Conservation (phyloP, 2,113 vertebrate genomes). For the Notothenia rossii region DNA sequence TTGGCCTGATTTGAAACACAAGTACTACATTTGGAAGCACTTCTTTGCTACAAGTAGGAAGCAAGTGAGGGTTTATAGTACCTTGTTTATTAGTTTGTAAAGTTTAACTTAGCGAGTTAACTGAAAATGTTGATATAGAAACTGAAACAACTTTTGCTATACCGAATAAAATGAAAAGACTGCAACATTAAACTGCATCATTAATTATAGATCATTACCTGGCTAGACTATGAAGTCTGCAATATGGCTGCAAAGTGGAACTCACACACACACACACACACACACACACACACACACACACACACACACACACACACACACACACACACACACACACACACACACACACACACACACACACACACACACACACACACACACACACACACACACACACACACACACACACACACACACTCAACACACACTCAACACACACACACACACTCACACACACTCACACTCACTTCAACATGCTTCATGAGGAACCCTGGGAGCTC, state of each 20-base stretch:
- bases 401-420: too few relatives aligned
- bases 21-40: not conserved
- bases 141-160: slow-evolving; percentile 20
- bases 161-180: slow-evolving; percentile 42
- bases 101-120: not conserved
- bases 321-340: not conserved
- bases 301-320: slow-evolving; percentile 14
- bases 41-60: not conserved
- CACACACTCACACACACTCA: slow-evolving; percentile 14
- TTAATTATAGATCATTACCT: slow-evolving; percentile 66
- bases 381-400: too few relatives aligned
- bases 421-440: slow-evolving; percentile 4
- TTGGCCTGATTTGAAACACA: not conserved
- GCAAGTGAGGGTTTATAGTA: not conserved
- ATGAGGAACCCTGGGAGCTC: slow-evolving; percentile 52
- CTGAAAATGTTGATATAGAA: slow-evolving; percentile 33
- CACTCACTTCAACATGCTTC: slow-evolving; percentile 35
- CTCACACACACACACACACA: slow-evolving; percentile 10
- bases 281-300: slow-evolving; percentile 27
- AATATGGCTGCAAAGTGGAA: slow-evolving; percentile 12
- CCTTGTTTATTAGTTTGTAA: not conserved
- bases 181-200: slow-evolving; percentile 40
- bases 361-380: too few relatives aligned
- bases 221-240: slow-evolving; percentile 57
- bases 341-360: too few relatives aligned